Conservation (phyloP, 1,140 invertebrate species). For the Oncopeltus fasciatus region DNA sequence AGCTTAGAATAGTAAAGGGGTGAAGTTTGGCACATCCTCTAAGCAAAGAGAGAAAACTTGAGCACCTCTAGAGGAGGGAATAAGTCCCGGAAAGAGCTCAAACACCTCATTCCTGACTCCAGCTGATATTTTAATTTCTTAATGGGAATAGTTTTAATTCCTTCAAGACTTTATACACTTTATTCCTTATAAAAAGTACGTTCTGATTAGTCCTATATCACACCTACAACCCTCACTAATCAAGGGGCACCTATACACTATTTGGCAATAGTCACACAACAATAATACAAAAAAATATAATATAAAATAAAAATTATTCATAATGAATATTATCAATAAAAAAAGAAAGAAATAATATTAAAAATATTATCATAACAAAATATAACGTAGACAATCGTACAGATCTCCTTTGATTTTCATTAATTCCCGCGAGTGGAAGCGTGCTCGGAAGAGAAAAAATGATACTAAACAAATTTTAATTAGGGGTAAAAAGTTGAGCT, state of each 20-base stretch:
- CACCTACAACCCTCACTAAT: conserved; percentile 8
- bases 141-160: no score
- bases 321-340: background rate
- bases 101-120: background rate
- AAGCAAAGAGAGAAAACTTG: conserved; percentile 7
- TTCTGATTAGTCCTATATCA: conserved; percentile 10
- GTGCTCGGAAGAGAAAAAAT: conserved; percentile 4
- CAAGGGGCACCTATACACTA: conserved; percentile 5
- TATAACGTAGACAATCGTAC: conserved; percentile 1
- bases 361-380: background rate
- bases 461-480: background rate
- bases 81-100: background rate
- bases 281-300: conserved; percentile 1
- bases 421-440: conserved; percentile 1
- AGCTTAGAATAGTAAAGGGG: background rate
- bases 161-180: background rate
- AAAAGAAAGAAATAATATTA: background rate
- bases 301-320: background rate
- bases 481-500: background rate
- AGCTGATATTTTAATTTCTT: no score
- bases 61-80: conserved; percentile 6
- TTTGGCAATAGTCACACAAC: conserved; percentile 4
- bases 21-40: conserved; percentile 8
- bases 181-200: background rate
- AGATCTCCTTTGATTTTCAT: conserved; percentile 2